phyloP scores from a whole-genome alignment of 2,797 vertebrate species.

The Urocyon cinereoargenteus region DNA sequence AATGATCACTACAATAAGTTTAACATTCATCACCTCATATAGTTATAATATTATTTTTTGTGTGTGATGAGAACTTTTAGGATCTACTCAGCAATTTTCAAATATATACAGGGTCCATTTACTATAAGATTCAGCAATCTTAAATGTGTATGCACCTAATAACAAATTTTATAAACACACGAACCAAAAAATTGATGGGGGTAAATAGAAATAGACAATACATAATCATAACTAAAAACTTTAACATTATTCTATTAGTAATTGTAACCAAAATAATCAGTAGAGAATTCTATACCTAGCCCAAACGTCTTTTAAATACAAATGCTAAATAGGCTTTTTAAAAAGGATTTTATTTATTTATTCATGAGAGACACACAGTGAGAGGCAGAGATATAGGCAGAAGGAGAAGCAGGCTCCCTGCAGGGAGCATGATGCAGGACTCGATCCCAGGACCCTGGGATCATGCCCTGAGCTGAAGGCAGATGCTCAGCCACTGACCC shows the following conservation, averaged over 20 bases:
- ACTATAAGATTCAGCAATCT: background rate
- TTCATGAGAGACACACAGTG: too few species aligned
- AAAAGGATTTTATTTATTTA: too few species aligned
- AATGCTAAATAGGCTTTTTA: background rate
- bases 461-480: too few species aligned
- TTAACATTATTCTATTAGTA: background rate
- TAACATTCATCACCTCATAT: background rate
- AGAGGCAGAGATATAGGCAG: too few species aligned
- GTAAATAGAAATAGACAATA: background rate
- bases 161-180: background rate
- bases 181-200: background rate
- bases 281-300: background rate
- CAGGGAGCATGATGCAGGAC: too few species aligned
- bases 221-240: background rate
- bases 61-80: background rate
- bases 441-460: too few species aligned
- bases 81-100: background rate
- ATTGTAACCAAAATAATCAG: background rate
- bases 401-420: too few species aligned
- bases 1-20: background rate
- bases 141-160: background rate
- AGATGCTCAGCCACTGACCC: too few species aligned
- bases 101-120: background rate
- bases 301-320: background rate
- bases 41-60: background rate